Conservation (phyloP, 2,113 vertebrate species). For the Pogonocichla stellata region DNA sequence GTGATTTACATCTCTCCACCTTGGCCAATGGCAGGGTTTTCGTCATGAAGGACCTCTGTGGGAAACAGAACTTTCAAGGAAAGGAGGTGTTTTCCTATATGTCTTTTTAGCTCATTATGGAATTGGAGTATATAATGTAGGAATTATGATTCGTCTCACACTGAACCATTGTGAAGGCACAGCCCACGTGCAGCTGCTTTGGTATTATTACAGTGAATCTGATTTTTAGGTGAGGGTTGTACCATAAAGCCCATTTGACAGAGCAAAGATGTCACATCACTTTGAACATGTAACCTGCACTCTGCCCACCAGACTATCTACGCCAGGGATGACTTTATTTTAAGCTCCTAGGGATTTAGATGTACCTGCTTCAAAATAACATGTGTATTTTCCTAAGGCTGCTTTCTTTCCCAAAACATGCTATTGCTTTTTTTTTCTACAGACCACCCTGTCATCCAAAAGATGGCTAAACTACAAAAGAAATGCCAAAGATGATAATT, state of each 20-base stretch:
- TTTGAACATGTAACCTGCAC: not conserved
- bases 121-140: not conserved
- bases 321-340: not conserved
- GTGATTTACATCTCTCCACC: not conserved
- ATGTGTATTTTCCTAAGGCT: not conserved
- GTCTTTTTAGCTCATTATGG: not conserved
- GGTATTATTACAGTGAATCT: not conserved
- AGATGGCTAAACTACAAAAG: not conserved
- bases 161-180: not conserved
- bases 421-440: not conserved
- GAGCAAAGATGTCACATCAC: not conserved
- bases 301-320: not conserved
- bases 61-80: not conserved
- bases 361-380: not conserved
- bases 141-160: not conserved
- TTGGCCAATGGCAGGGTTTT: not conserved
- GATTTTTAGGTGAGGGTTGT: not conserved
- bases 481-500: not conserved
- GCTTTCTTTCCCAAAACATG: not conserved
- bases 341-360: not conserved
- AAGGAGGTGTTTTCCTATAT: not conserved
- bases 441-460: not conserved
- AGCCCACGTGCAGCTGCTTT: not conserved
- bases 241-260: not conserved
- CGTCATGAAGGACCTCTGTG: not conserved